Conservation (phyloP, 2,888 invertebrate genomes). For the Exocentrus adspersus region DNA sequence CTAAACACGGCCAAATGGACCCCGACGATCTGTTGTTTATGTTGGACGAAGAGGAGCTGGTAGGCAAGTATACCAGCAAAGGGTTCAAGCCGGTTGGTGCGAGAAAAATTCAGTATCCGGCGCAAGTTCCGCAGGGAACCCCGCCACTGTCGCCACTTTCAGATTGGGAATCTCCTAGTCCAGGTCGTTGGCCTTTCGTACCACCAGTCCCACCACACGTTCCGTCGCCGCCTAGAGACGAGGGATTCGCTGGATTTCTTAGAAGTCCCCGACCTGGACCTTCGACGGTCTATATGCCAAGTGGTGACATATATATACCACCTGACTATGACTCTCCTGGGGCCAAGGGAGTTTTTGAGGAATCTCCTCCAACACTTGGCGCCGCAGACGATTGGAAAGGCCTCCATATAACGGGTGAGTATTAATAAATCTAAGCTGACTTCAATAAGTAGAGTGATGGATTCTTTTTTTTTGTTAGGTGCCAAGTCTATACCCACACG, state of each 20-base stretch:
- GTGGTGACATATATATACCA: not conserved
- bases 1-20: not conserved
- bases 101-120: slow-evolving; percentile 8
- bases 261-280: slow-evolving; percentile 1
- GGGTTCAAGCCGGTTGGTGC: slow-evolving; percentile 2
- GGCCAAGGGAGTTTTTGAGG: not conserved
- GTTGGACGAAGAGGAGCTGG: not conserved
- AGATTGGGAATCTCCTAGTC: slow-evolving; percentile 1
- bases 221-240: not conserved
- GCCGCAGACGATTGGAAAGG: not conserved
- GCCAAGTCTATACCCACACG: not conserved
- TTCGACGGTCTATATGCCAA: not conserved
- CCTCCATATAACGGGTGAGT: not conserved
- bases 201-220: not conserved
- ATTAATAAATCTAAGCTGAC: too few species aligned
- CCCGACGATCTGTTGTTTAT: not conserved
- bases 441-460: too few species aligned
- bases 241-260: not conserved
- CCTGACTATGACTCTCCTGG: not conserved
- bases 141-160: not conserved
- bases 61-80: slow-evolving; percentile 1
- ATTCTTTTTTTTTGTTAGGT: not conserved
- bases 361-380: not conserved
- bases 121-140: not conserved
- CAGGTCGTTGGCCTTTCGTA: not conserved